Conservation (phyloP, 2,888 invertebrate genomes). For the Gymnocheta viridis region DNA sequence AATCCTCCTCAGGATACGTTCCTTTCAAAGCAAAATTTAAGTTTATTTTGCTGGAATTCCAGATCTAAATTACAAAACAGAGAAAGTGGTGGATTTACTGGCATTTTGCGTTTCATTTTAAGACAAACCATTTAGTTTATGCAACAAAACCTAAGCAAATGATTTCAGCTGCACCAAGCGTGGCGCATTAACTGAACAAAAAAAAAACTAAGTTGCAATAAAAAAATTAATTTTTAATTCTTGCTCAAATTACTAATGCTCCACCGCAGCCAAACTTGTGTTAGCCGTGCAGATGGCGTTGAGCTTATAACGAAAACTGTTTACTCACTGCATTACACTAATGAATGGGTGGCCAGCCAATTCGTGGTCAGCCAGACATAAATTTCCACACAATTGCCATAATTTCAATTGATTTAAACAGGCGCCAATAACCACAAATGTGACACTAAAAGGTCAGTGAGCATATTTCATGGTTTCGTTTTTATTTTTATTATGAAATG, state of each 20-base stretch:
- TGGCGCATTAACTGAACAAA: slow-evolving; percentile 33
- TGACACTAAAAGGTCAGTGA: slow-evolving; percentile 66
- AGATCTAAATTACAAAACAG: slow-evolving; percentile 33
- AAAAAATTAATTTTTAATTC: slow-evolving; percentile 10
- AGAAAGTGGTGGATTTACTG: slow-evolving; percentile 39
- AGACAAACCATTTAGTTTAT: slow-evolving; percentile 13
- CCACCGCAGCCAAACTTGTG: slow-evolving; percentile 22
- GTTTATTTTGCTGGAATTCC: not conserved
- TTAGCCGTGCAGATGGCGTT: slow-evolving; percentile 58
- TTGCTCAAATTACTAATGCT: slow-evolving; percentile 42
- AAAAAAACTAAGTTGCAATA: not conserved
- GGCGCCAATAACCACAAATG: slow-evolving; percentile 75
- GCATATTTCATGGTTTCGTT: slow-evolving; percentile 65
- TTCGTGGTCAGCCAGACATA: slow-evolving; percentile 73
- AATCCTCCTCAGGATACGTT: not conserved
- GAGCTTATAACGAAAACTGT: slow-evolving; percentile 34
- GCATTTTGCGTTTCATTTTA: slow-evolving; percentile 7
- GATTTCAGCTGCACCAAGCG: slow-evolving; percentile 62
- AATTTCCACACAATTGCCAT: slow-evolving; percentile 78
- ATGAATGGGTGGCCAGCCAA: slow-evolving; percentile 70
- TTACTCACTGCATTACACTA: slow-evolving; percentile 66
- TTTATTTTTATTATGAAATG: slow-evolving; percentile 18
- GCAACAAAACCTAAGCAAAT: slow-evolving; percentile 39
- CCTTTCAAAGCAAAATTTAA: not conserved
- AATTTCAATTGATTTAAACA: slow-evolving; percentile 80